A percentile compares a stretch with the other conserved stretches of the same genome.
Evolutionary conservation across 2,888 invertebrate genomes (phyloP).

Genomic region (Psylliodes chrysocephalus): DNA sequence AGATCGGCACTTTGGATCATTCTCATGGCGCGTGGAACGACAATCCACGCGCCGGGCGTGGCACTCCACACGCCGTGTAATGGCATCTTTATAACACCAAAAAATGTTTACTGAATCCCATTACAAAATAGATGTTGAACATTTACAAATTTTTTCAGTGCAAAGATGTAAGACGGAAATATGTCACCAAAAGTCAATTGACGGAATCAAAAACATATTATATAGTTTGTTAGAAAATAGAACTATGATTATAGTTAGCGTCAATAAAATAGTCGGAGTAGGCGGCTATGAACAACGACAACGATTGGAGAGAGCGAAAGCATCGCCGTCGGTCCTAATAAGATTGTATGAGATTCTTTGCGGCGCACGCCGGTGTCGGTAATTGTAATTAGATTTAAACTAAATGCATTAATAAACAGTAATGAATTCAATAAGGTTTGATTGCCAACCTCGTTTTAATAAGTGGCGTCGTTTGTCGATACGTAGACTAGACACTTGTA

Average conservation of each 20-base stretch:
- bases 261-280: not conserved
- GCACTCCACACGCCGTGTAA: too few species aligned
- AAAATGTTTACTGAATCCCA: too few species aligned
- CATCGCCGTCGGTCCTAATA: slow-evolving; percentile 51
- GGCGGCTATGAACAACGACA: not conserved
- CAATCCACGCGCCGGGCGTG: too few species aligned
- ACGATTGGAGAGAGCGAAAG: slow-evolving; percentile 23
- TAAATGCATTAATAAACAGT: slow-evolving; percentile 65
- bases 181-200: too few species aligned
- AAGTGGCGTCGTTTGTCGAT: slow-evolving; percentile 48
- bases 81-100: too few species aligned
- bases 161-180: too few species aligned
- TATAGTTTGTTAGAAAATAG: too few species aligned
- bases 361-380: slow-evolving; percentile 53
- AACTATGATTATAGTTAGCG: too few species aligned
- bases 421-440: slow-evolving; percentile 61
- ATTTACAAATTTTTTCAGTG: too few species aligned
- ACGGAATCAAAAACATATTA: too few species aligned
- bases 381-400: slow-evolving; percentile 64
- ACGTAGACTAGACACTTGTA: slow-evolving; percentile 48
- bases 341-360: slow-evolving; percentile 56
- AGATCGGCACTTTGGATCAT: too few species aligned
- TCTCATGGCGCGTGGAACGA: not conserved
- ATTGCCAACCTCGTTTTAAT: slow-evolving; percentile 52
- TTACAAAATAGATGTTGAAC: too few species aligned